Conservation (phyloP, 92 coral and sea anemone species). For the Palythoa grandis region DNA sequence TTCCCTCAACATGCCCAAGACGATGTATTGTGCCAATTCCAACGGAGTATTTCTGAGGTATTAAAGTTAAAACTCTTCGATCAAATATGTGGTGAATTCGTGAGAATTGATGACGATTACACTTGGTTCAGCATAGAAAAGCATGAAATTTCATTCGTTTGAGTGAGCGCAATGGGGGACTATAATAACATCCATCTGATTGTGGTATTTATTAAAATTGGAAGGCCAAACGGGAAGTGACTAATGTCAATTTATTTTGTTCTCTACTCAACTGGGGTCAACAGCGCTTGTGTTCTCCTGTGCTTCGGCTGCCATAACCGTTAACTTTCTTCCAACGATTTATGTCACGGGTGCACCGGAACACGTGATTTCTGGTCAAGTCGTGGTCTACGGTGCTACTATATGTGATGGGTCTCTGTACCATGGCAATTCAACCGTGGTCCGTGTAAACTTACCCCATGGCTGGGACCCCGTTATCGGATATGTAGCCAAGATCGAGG, state of each 20-base stretch:
- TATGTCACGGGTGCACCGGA: slow-evolving; percentile 66
- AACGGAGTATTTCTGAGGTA: too few relatives aligned
- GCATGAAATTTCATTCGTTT: too few relatives aligned
- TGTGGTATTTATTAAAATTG: neutral
- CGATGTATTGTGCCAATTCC: too few relatives aligned
- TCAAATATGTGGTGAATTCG: too few relatives aligned
- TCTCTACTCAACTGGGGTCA: neutral
- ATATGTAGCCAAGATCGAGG: slow-evolving; percentile 60
- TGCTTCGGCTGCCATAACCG: slow-evolving; percentile 4
- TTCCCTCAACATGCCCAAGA: too few relatives aligned
- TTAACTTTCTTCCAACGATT: slow-evolving; percentile 63
- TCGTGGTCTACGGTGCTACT: slow-evolving; percentile 62
- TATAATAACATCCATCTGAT: too few relatives aligned
- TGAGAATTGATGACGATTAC: too few relatives aligned
- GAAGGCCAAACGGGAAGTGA: neutral
- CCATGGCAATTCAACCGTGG: slow-evolving; percentile 52
- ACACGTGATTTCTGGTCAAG: slow-evolving; percentile 40
- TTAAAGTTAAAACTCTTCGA: too few relatives aligned
- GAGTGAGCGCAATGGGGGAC: too few relatives aligned
- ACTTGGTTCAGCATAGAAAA: too few relatives aligned
- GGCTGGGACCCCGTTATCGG: slow-evolving; percentile 72
- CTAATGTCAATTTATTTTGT: neutral
- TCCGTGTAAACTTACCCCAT: slow-evolving; percentile 64
- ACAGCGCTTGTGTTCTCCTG: neutral
- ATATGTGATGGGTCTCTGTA: slow-evolving; percentile 63